Conservation (phyloP, 1,140 invertebrate genomes). For the Caenorhabditis brenneri region DNA sequence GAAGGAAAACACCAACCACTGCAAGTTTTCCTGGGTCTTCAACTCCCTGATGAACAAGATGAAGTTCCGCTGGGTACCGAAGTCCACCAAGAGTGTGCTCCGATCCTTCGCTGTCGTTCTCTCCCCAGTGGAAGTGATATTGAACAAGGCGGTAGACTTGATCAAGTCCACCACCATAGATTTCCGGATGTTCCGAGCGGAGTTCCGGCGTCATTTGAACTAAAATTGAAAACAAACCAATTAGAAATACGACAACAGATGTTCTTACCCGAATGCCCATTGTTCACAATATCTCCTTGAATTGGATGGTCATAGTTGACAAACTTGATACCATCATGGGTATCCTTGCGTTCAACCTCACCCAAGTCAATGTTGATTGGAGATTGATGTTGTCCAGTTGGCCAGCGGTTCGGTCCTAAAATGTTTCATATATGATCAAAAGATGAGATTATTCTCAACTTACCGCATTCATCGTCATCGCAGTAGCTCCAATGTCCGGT, state of each 20-base stretch:
- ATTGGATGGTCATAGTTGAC: slow-evolving; percentile 64
- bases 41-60: slow-evolving; percentile 64
- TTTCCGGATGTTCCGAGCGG: slow-evolving; percentile 62
- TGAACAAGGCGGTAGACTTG: slow-evolving; percentile 66
- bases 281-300: slow-evolving; percentile 64
- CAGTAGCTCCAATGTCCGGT: slow-evolving; percentile 56
- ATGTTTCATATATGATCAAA: not conserved
- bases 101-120: slow-evolving; percentile 64
- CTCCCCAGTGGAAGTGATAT: slow-evolving; percentile 68
- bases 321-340: slow-evolving; percentile 60
- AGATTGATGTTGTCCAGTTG: slow-evolving; percentile 61
- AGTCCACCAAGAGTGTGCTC: slow-evolving; percentile 66
- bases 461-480: slow-evolving; percentile 56
- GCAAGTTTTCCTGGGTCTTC: slow-evolving; percentile 64
- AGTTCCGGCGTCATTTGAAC: slow-evolving; percentile 65
- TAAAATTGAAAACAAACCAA: slow-evolving; percentile 44
- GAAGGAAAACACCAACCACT: slow-evolving; percentile 65
- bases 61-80: slow-evolving; percentile 66
- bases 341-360: slow-evolving; percentile 52
- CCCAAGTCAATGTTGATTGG: slow-evolving; percentile 65
- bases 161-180: slow-evolving; percentile 65
- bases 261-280: slow-evolving; percentile 62
- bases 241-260: not conserved
- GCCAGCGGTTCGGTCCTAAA: slow-evolving; percentile 62
- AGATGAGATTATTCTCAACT: not conserved